Evolutionary conservation across 92 coral and sea anemone genomes (phyloP), one percentile per base, ranked within the genome.

Genomic region (Palythoa heliodiscus): DNA sequence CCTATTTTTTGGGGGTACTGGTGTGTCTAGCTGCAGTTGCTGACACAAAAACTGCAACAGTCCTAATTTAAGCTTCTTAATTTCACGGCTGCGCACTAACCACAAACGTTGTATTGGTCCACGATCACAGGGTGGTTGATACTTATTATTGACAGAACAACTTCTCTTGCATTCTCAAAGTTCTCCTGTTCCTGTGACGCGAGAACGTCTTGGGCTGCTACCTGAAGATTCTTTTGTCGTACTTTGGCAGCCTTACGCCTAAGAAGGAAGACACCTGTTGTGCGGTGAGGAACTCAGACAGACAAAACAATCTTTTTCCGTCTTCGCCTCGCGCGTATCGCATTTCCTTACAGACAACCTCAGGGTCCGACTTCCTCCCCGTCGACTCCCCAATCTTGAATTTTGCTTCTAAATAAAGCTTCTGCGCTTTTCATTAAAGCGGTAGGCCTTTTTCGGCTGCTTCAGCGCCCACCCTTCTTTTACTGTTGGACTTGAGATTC

Each of bases 391-490:
- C 77, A 20, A 72, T 72, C 8, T 39, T 72, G 39, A 72, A 72
- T 22, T 72, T 72, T 38, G 50, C 77, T 20, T 72, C 77, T 16
- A 72, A 17, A 22, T 72, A 72, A 4, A 16, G 17, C 22, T 39
- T 72, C 76, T 72, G 76, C 76, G 76, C 76, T 47, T 72, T 39
- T 68, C 37, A 24, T 68, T 68, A 35, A 68, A 68, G 12, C 43
- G 73, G 73, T 24, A 23, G 4, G 73, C 52, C 22, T 39, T 47
- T 50, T 47, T 39, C 22, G n/a, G 4, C 22, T 39, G 55, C 22
- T 47, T 72, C 24, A 38, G 55, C 39, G 55, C 77, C 77, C 77
- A 72, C 22, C 77, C 77, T 47, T 72, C 77, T 24, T 72, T 72
- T 15, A 25, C 73, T 24, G 12, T 9, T 16, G 25, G 15, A 7